phyloP scores from a whole-genome alignment of 2,113 vertebrate species.

The Lethenteron camtschaticum region DNA sequence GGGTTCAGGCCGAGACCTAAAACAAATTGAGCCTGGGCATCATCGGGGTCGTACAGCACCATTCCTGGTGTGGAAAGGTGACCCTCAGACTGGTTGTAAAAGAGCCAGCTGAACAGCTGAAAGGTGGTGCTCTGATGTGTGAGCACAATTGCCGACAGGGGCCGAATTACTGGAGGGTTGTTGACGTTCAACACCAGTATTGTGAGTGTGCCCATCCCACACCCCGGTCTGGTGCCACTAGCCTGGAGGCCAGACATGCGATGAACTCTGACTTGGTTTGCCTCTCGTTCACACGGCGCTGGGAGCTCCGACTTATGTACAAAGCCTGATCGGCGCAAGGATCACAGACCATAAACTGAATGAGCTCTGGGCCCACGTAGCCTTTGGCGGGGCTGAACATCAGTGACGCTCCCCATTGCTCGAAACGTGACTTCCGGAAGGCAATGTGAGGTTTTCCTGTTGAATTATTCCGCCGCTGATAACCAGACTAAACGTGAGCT shows the following conservation, averaged over 20 bases:
- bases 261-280: background rate
- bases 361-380: background rate
- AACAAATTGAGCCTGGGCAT: background rate
- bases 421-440: background rate
- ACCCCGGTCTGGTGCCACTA: background rate
- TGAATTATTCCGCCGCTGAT: background rate
- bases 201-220: background rate
- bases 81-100: background rate
- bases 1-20: background rate
- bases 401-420: background rate
- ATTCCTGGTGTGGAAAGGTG: background rate
- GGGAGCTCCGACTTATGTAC: background rate
- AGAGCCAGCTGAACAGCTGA: background rate
- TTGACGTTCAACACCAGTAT: conserved; percentile 3
- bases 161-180: background rate
- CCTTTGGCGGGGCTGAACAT: background rate
- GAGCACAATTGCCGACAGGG: background rate
- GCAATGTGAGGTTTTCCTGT: background rate
- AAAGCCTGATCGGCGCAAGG: background rate
- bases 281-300: background rate
- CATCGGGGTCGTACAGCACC: conserved; percentile 4
- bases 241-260: background rate
- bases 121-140: background rate
- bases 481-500: background rate
- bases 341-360: background rate